These are phyloP conservation scores for Zaprionus tsacasi DNA, from an alignment of 1,140 invertebrate genomes.

Conservation along the genomic window DNA sequence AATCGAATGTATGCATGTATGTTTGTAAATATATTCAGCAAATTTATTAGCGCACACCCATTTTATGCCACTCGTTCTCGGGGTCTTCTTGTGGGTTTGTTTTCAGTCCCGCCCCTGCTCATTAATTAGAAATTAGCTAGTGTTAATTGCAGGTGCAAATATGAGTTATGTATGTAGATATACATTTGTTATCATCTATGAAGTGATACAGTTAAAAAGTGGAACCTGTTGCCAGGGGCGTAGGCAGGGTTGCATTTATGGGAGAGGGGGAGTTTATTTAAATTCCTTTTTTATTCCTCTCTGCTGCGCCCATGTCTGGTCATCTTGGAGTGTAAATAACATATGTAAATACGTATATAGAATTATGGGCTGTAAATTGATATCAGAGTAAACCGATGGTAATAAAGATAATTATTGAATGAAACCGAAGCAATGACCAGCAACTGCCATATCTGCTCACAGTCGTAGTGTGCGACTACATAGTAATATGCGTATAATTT, in stretches of 20 bases:
- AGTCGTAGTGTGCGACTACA: not conserved
- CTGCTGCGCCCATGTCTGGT: not conserved
- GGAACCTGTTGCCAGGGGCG: slow-evolving; percentile 1
- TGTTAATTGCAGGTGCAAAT: slow-evolving; percentile 55
- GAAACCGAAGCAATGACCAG: not conserved
- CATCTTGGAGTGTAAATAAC: not conserved
- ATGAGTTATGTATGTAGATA: not conserved
- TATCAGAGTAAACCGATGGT: not conserved
- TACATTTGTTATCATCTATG: not conserved
- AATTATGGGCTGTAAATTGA: not conserved
- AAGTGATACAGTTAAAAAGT: not conserved
- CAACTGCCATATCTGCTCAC: not conserved
- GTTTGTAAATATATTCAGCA: slow-evolving; percentile 14
- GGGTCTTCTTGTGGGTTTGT: slow-evolving; percentile 16
- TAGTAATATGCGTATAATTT: not conserved
- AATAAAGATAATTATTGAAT: slow-evolving; percentile 5
- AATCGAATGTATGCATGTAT: slow-evolving; percentile 3
- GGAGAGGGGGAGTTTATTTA: not conserved
- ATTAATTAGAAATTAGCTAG: slow-evolving; percentile 31
- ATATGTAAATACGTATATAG: not conserved
- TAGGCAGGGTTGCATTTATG: not conserved
- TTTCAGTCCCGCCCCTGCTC: slow-evolving; percentile 12
- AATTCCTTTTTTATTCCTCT: not conserved
- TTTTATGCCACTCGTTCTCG: slow-evolving; percentile 29
- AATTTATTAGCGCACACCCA: slow-evolving; percentile 43